Conservation (phyloP, 2,888 invertebrate species). For the Luperina testacea region DNA sequence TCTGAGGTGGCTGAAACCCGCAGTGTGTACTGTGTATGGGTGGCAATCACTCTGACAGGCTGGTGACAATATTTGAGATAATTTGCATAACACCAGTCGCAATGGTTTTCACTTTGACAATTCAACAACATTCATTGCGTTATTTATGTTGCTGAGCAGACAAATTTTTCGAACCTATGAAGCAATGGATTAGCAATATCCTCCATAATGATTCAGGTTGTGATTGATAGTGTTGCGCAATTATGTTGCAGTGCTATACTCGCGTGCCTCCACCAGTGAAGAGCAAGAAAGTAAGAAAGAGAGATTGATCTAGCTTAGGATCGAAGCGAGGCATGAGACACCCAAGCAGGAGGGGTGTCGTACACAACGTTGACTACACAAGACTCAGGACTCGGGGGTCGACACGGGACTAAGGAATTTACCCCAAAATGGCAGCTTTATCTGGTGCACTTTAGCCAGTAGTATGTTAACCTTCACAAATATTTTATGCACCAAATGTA, state of each 20-base stretch:
- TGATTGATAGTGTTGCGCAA: too few relatives aligned
- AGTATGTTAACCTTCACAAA: neutral
- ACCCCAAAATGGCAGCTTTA: neutral
- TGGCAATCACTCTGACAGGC: neutral
- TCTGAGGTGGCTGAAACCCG: neutral
- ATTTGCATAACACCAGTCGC: too few relatives aligned
- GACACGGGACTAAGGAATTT: too few relatives aligned
- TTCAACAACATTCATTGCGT: too few relatives aligned
- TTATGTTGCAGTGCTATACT: neutral
- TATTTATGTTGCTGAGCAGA: too few relatives aligned
- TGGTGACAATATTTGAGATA: neutral
- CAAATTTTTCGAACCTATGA: too few relatives aligned
- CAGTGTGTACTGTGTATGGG: neutral
- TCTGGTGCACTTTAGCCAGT: neutral
- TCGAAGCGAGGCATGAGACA: neutral
- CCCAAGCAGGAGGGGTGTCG: neutral
- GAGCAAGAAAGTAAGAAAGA: neutral
- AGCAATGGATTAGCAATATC: too few relatives aligned
- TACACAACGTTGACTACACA: neutral
- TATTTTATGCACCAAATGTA: neutral
- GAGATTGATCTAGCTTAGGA: neutral
- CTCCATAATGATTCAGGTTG: too few relatives aligned
- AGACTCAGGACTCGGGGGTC: neutral
- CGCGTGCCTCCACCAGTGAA: neutral
- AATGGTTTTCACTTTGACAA: too few relatives aligned